Evolutionary conservation across 1,140 invertebrate genomes (phyloP), one percentile per base, ranked within the genome.

Genomic region (Drosophila nebulosa): DNA sequence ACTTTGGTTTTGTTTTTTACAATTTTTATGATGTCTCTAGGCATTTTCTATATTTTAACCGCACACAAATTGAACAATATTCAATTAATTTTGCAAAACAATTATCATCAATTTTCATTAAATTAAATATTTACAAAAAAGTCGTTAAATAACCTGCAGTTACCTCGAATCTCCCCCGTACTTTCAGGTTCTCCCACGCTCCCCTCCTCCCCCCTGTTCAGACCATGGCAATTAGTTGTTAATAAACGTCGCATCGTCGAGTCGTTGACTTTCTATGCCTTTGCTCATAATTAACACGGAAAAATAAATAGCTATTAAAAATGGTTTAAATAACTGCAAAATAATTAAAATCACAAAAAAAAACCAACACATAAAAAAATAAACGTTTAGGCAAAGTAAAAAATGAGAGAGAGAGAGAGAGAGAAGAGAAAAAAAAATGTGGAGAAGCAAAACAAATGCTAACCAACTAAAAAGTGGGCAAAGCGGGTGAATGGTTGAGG

Each of bases 81-180:
- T 85, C 72, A 86, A 80, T 85, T 74, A 79, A 67, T 74, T 77
- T 64, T 46, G 64, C 52, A 75, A 46, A 79, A 71, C 67, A 53
- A 78, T 80, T 56, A 74, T 68, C 74, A 85, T 85, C 71, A 85
- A 78, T 84, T 86, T 79, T 68, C 77, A 85, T 86, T 65, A 69
- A 74, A 85, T 79, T 59, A 72, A 76, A 76, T 74, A 46, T 50
- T 65, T 71, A 64, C 68, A 53, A 46, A 65, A 69, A 69, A 55
- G 16, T 46, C 55, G 61, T 62, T 22, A 55, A 55, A 67, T 14
- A 55, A 66, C 53, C 64, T 46, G 39, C 39, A 46, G 39, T 46
- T 18, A 46, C 16, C 39, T 46, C 39, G n/a, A n/a, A n/a, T n/a
- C n/a, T n/a, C n/a, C n/a, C n/a, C n/a, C n/a, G n/a, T n/a, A n/a